Evolutionary conservation across 2,888 invertebrate genomes (phyloP).

Genomic region (Oscheius sp.): DNA sequence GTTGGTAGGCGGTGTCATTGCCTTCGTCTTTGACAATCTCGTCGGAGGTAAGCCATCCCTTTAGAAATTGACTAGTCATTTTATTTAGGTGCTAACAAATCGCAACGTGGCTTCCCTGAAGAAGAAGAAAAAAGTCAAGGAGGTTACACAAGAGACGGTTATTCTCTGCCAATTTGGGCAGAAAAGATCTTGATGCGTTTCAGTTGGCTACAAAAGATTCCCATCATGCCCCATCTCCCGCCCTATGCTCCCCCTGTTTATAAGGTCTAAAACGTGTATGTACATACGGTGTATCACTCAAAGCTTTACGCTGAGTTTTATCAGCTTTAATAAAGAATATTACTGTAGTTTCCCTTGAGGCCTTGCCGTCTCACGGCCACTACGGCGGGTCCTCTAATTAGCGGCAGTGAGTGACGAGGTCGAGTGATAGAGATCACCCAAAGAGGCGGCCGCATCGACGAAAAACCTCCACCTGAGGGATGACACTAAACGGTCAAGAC

Average conservation of each 20-base stretch:
- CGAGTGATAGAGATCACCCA: slow-evolving; percentile 28
- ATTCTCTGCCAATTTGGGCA: slow-evolving; percentile 37
- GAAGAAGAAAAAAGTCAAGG: slow-evolving; percentile 24
- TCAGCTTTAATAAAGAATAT: too few relatives aligned
- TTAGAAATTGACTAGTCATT: not conserved
- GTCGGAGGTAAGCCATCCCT: slow-evolving; percentile 37
- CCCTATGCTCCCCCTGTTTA: too few relatives aligned
- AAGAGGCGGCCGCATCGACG: slow-evolving; percentile 27
- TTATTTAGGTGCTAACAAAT: slow-evolving; percentile 52
- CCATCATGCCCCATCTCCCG: not conserved
- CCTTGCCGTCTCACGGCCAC: slow-evolving; percentile 1
- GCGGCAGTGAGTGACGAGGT: slow-evolving; percentile 34
- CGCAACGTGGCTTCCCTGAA: slow-evolving; percentile 56
- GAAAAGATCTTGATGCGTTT: slow-evolving; percentile 1
- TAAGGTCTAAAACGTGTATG: too few relatives aligned
- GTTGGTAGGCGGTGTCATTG: slow-evolving; percentile 74
- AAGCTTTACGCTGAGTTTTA: too few relatives aligned
- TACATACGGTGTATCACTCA: too few relatives aligned
- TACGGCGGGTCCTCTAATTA: slow-evolving; percentile 17
- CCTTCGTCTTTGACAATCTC: slow-evolving; percentile 75
- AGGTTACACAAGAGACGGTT: slow-evolving; percentile 32
- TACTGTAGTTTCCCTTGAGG: too few relatives aligned
- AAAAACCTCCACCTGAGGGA: slow-evolving; percentile 9
- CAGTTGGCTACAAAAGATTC: slow-evolving; percentile 18
- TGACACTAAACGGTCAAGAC: not conserved